These are phyloP conservation scores for Pithys albifrons DNA, from an alignment of 2,113 vertebrate genomes.

Conservation along the genomic window DNA sequence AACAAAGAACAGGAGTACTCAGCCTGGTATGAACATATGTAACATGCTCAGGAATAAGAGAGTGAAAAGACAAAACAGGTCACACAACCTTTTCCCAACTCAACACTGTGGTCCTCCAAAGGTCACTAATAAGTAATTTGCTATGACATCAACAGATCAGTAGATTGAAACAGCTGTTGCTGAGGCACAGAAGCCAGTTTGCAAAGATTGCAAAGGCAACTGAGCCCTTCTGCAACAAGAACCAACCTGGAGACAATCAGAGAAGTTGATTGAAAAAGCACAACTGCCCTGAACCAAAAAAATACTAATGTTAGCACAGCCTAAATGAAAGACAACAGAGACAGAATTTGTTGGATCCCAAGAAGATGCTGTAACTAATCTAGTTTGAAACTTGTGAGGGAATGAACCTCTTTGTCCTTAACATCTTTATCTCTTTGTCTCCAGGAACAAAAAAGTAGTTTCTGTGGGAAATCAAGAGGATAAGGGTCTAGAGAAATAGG, in stretches of 20 bases:
- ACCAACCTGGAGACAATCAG: neutral
- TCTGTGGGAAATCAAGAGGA: neutral
- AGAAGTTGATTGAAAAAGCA: neutral
- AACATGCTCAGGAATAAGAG: neutral
- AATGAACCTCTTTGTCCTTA: neutral
- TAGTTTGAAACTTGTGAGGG: neutral
- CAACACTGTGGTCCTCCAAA: neutral
- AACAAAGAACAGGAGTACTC: neutral
- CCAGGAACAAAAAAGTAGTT: neutral
- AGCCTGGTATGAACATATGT: neutral
- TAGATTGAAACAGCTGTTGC: neutral
- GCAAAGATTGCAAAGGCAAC: neutral
- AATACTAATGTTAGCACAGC: neutral
- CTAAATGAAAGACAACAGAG: neutral
- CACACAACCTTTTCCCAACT: neutral
- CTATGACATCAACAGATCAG: neutral
- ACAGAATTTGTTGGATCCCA: neutral
- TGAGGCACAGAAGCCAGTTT: neutral
- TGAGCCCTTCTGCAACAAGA: neutral
- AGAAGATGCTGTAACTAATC: neutral
- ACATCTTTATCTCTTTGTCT: neutral
- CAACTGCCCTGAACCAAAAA: neutral
- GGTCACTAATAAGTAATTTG: neutral
- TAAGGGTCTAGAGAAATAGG: neutral
- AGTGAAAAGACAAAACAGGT: neutral